Conservation (phyloP, 2,888 invertebrate species). For the Himalopsyche japonica region DNA sequence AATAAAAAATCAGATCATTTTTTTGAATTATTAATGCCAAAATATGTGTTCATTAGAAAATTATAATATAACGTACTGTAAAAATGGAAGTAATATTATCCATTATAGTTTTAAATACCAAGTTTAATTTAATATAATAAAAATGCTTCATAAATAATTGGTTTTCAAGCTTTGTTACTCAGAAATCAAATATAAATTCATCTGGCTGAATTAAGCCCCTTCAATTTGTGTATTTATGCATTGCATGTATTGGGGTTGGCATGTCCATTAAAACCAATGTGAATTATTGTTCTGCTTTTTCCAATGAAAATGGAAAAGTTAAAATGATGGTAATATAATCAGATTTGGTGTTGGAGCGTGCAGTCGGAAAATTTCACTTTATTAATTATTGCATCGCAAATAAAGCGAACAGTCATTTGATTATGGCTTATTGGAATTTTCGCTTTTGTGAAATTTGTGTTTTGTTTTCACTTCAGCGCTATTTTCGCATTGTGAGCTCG, state of each 20-base stretch:
- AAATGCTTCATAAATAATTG: too few relatives aligned
- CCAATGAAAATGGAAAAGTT: conserved; percentile 19
- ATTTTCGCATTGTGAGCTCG: neutral
- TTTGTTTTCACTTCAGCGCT: neutral
- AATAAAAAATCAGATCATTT: too few relatives aligned
- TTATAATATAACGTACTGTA: too few relatives aligned
- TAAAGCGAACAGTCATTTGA: neutral
- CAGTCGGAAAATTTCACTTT: conserved; percentile 31
- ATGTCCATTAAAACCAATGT: conserved; percentile 11
- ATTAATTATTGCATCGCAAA: conserved; percentile 9
- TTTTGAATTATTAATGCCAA: too few relatives aligned
- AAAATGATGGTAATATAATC: conserved; percentile 28
- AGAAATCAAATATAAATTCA: too few relatives aligned
- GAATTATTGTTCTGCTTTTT: conserved; percentile 21
- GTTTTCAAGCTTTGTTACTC: too few relatives aligned
- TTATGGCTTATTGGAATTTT: neutral
- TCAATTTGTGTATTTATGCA: neutral
- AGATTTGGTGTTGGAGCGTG: conserved; percentile 26
- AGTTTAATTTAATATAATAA: too few relatives aligned
- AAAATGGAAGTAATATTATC: too few relatives aligned
- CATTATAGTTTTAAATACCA: too few relatives aligned
- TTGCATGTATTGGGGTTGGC: neutral
- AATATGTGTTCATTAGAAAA: too few relatives aligned
- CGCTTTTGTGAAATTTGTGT: neutral
- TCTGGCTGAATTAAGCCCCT: neutral